Base-by-base conservation (phyloP, 2,888 invertebrate genomes). In the Drosophila putrida region DNA sequence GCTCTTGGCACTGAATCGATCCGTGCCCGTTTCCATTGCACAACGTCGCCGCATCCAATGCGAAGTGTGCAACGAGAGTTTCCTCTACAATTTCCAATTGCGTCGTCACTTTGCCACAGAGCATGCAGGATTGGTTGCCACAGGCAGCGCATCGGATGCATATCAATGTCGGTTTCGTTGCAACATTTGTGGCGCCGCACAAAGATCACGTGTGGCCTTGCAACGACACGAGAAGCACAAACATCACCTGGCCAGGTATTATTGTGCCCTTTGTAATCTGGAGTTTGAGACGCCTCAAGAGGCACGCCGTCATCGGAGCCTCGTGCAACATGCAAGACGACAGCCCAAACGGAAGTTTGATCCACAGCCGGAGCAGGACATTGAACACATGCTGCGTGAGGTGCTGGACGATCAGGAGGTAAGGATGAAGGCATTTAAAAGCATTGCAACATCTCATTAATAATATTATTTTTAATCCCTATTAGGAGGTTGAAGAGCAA, bases 11-110 rank as follows among this genome's bases (percentile, higher is more conserved):
- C 95, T 97, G 72, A 96, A 96, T 89, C 94, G 96, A 81, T 96
- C 96, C 0, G 96, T 97, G 88, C 97, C 97, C 1, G 95, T 97
- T 51, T 94, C 95, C 33, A 95, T 97, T 64, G 94, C 95, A 71
- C 95, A 95, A 86, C 94, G 95, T 66, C 93, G 94, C 2, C 93
- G 94, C 0, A 90, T 96, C 4, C 92, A 93, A 68, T 98, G 98
- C 90, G 92, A 92, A 1, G 94, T 94, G 20, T 98, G 98, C 90
- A 90, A 91, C 9, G 93, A 94, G 84, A 93, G 94, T 38, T 98
- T 97, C 90, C 94, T 95, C 13, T 96, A 95, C 87, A 97, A 97
- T 74, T 93, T 96, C 9, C 96, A 97, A 90, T 91, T 97, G 35
- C 94, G 95, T 53, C 69, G 61, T 0, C 91, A 91, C 44, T 69